These are phyloP conservation scores for Sus scrofa DNA, from an alignment of 2,113 vertebrate species.

Conservation along the genomic window T2T-Sscrofa CM000817.6:97635501-97636000, in stretches of 20 bases:
- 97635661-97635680: too few relatives aligned
- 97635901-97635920: neutral
- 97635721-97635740: neutral
- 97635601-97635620: too few relatives aligned
- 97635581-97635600: too few relatives aligned
- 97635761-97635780: neutral
- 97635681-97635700: neutral
- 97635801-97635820: neutral
- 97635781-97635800: constrained; percentile 38
- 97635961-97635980: neutral
- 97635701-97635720: constrained; percentile 43
- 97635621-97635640: too few relatives aligned
- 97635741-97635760: neutral
- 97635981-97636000: neutral
- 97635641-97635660: too few relatives aligned
- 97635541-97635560: too few relatives aligned
- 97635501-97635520: too few relatives aligned
- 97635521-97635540: too few relatives aligned
- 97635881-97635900: neutral
- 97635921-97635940: neutral
- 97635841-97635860: neutral
- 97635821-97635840: neutral
- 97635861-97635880: neutral
- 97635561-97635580: too few relatives aligned
- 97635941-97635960: neutral